Evolutionary conservation across 2,888 invertebrate genomes (phyloP).

Genomic region (Clistopyga incitator): DNA sequence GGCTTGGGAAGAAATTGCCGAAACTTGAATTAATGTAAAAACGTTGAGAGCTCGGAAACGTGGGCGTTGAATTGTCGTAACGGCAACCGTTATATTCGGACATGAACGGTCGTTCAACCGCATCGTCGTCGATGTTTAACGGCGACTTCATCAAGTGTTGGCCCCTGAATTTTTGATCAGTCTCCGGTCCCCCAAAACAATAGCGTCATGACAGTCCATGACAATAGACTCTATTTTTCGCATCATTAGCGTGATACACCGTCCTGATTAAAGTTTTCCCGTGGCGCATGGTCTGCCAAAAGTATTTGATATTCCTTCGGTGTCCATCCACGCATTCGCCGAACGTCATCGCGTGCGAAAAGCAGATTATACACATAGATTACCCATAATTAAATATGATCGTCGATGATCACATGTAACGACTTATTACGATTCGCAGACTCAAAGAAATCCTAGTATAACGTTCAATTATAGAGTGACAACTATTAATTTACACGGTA

Average conservation of each 20-base stretch:
- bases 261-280: background rate
- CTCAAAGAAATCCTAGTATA: no score
- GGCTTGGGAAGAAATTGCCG: background rate
- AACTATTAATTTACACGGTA: no score
- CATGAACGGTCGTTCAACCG: conserved; percentile 4
- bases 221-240: background rate
- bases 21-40: background rate
- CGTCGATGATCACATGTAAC: no score
- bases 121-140: background rate
- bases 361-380: no score
- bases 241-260: background rate
- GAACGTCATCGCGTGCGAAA: background rate
- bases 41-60: background rate
- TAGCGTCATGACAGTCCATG: background rate
- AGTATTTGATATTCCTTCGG: conserved; percentile 12
- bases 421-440: no score
- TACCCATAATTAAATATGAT: no score
- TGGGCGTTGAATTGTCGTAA: background rate
- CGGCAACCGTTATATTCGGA: conserved; percentile 1
- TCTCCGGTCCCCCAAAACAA: background rate
- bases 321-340: background rate
- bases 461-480: no score
- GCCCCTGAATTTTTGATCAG: background rate
- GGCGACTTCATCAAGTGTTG: no score
- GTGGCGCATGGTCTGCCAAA: background rate